Evolutionary conservation across 92 coral and sea anemone species (phyloP), one percentile per base, ranked within the genome.

Genomic region (Hydrozoanthus gracilis): DNA sequence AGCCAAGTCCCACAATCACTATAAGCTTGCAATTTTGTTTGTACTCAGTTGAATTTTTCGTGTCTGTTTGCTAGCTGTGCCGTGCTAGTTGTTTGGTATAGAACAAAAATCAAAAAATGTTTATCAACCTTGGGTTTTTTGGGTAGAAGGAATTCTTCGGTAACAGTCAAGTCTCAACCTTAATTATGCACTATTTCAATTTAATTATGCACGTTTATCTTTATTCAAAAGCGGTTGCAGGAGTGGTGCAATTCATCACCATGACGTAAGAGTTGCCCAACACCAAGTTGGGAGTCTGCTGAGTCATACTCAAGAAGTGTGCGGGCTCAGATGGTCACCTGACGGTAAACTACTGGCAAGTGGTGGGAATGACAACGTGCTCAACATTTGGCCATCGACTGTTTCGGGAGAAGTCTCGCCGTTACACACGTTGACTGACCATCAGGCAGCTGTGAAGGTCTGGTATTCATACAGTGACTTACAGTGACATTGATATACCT

Each of bases 371-470:
- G 99, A 96, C 76, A 96, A 96, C 78, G 88, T 96, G 77, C 87
- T 96, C 69, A 96, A 95, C 83, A 95, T 96, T 55, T 96, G 98
- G 97, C 84, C 95, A 27, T 89, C 90, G 39, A 67, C 90, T 39
- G 79, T 79, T 44, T 50, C 86, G 0, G 73, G 56, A 27, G 58
- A 17, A 6, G 68, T 17, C 7, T 56, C 89, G 8, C 98, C 98
- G 13, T 76, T 96, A 46, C 91, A 93, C 78, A 77, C 95, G 2
- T 78, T 96, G 52, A 96, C 92, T 15, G 94, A 93, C 78, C 99
- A 96, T 58, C 98, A 94, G 79, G 96, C 98, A 15, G 99, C 99
- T 39, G 96, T 96, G 18, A 96, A 95, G 99, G 99, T 96, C 74
- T 58, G 93, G 2, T 27, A 27, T 27, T 27, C 39, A 27, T 27